Evolutionary conservation across 2,888 invertebrate species (phyloP).

Genomic region (Altica lythri): DNA sequence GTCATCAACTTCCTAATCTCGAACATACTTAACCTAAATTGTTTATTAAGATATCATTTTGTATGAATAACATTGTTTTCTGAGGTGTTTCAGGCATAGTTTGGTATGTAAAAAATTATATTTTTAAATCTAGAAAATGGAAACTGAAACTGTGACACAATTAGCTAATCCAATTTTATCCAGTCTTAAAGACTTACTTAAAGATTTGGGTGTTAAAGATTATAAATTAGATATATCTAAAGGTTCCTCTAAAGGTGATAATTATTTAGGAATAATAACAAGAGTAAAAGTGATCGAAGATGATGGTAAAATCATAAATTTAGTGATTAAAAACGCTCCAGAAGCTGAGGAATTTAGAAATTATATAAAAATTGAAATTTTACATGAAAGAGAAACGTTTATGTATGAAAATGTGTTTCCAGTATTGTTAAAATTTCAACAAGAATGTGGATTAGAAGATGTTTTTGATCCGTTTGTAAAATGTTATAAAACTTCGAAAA

Average conservation of each 20-base stretch:
- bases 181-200: conserved; percentile 5
- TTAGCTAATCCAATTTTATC: conserved; percentile 3
- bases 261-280: conserved; percentile 44
- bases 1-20: too few relatives aligned
- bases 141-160: background rate
- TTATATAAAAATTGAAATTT: conserved; percentile 22
- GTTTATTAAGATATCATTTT: too few relatives aligned
- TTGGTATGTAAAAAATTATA: too few relatives aligned
- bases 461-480: conserved; percentile 16
- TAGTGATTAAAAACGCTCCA: conserved; percentile 27
- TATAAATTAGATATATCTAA: conserved; percentile 28
- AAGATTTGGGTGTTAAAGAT: conserved; percentile 13
- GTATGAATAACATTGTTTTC: too few relatives aligned
- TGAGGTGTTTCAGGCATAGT: too few relatives aligned
- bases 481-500: conserved; percentile 8
- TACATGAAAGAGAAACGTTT: conserved; percentile 19
- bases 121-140: too few relatives aligned
- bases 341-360: conserved; percentile 24
- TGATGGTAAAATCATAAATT: conserved; percentile 22
- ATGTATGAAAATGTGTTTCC: conserved; percentile 22
- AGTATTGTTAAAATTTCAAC: conserved; percentile 14
- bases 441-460: conserved; percentile 4
- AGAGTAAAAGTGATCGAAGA: conserved; percentile 28
- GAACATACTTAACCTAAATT: too few relatives aligned
- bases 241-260: conserved; percentile 44